Evolutionary conservation across 2,797 vertebrate species (phyloP).

Genomic region (Arrhamphus sclerolepis): DNA sequence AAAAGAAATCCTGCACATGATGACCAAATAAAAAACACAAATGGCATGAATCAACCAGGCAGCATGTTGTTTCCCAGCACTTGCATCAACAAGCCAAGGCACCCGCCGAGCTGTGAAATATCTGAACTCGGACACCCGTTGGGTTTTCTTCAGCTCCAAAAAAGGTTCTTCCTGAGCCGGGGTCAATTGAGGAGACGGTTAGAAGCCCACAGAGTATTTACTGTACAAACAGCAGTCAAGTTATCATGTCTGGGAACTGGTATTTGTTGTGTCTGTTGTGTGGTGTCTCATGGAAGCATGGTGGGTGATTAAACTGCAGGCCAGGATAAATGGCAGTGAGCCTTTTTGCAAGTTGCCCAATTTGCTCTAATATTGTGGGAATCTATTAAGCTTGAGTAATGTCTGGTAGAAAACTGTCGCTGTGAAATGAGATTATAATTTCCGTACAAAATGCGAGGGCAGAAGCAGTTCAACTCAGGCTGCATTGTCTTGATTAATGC

Average conservation of each 20-base stretch:
- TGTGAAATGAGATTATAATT: slow-evolving; percentile 25
- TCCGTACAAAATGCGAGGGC: neutral
- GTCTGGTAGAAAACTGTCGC: neutral
- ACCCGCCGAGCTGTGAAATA: slow-evolving; percentile 71
- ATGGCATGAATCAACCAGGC: slow-evolving; percentile 54
- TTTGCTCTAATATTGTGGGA: too few species aligned
- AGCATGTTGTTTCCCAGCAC: slow-evolving; percentile 68
- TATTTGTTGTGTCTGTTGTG: slow-evolving; percentile 48
- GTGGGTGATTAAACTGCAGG: slow-evolving; percentile 8
- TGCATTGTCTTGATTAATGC: neutral
- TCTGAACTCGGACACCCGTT: slow-evolving; percentile 52
- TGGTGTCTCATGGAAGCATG: neutral
- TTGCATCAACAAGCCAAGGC: slow-evolving; percentile 68
- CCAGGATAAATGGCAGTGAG: neutral
- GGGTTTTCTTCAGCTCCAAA: slow-evolving; percentile 38
- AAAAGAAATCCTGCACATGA: slow-evolving; percentile 39
- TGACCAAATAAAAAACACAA: slow-evolving; percentile 61
- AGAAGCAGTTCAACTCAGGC: neutral
- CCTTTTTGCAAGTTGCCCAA: too few species aligned
- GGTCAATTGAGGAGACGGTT: slow-evolving; percentile 54
- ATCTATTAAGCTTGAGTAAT: too few species aligned
- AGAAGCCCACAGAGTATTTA: slow-evolving; percentile 43
- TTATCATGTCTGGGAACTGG: slow-evolving; percentile 48
- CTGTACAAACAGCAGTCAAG: slow-evolving; percentile 48
- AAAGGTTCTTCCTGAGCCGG: slow-evolving; percentile 44